Evolutionary conservation across 2,888 invertebrate genomes (phyloP).

Genomic region (Leptopterna dolabrata): DNA sequence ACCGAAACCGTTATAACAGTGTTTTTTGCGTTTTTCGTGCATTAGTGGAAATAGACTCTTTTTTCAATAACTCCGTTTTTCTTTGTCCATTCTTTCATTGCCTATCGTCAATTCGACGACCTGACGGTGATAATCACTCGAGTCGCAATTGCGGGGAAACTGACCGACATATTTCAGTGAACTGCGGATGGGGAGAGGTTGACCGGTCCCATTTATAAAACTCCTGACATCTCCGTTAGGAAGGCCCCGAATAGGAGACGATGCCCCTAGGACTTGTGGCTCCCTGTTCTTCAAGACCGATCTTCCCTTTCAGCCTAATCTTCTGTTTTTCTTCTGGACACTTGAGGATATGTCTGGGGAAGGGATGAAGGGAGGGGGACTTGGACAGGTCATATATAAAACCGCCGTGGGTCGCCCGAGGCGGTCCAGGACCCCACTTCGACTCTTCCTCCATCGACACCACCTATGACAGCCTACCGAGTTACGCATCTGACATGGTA

Average conservation of each 20-base stretch:
- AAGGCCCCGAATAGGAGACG: background rate
- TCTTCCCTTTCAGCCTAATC: background rate
- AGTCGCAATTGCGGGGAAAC: background rate
- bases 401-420: background rate
- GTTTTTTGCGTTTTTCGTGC: too few relatives aligned
- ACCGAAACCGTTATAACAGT: too few relatives aligned
- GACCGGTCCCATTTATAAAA: slow-evolving; percentile 7
- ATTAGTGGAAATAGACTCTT: too few relatives aligned
- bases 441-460: background rate
- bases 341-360: background rate
- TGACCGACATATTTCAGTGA: background rate
- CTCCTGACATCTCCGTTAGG: slow-evolving; percentile 7
- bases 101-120: too few relatives aligned
- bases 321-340: background rate
- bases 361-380: background rate
- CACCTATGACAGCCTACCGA: slow-evolving; percentile 11
- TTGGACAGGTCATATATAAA: background rate
- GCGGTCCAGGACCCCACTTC: background rate
- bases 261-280: slow-evolving; percentile 3
- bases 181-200: background rate
- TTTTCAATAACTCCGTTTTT: too few relatives aligned
- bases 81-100: too few relatives aligned
- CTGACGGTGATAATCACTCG: too few relatives aligned
- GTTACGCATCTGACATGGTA: slow-evolving; percentile 22
- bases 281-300: slow-evolving; percentile 1